Evolutionary conservation across 2,888 invertebrate genomes (phyloP).

Genomic region (Andrena chrysosceles): DNA sequence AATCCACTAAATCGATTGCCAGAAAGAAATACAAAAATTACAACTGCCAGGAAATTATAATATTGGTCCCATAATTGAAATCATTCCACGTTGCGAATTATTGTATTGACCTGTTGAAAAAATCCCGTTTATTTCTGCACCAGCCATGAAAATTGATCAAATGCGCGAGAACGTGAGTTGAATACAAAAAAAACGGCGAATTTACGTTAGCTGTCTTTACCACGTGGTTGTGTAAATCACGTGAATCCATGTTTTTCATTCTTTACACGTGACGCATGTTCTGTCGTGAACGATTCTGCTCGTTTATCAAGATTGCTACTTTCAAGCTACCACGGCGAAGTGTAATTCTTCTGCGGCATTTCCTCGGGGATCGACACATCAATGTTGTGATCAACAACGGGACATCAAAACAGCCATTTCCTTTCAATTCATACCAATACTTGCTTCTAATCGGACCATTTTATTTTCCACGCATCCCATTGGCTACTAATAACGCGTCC

Average conservation of each 20-base stretch:
- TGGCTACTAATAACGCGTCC: slow-evolving; percentile 14
- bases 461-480: neutral
- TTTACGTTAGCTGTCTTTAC: slow-evolving; percentile 34
- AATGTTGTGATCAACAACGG: too few species aligned
- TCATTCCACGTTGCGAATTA: too few species aligned
- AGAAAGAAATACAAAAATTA: too few species aligned
- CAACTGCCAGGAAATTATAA: too few species aligned
- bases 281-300: slow-evolving; percentile 29
- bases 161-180: neutral
- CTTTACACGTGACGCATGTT: slow-evolving; percentile 30
- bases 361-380: neutral
- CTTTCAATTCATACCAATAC: too few species aligned
- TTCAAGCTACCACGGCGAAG: slow-evolving; percentile 8
- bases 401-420: too few species aligned
- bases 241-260: slow-evolving; percentile 39
- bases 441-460: too few species aligned
- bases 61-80: too few species aligned
- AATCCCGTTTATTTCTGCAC: neutral
- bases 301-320: slow-evolving; percentile 44
- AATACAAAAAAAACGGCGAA: neutral
- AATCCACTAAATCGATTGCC: neutral
- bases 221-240: slow-evolving; percentile 14
- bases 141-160: slow-evolving; percentile 18
- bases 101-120: neutral
- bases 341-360: neutral